These are phyloP conservation scores for Bucorvus abyssinicus DNA, from an alignment of 2,797 vertebrate genomes.

Conservation along the genomic window DNA sequence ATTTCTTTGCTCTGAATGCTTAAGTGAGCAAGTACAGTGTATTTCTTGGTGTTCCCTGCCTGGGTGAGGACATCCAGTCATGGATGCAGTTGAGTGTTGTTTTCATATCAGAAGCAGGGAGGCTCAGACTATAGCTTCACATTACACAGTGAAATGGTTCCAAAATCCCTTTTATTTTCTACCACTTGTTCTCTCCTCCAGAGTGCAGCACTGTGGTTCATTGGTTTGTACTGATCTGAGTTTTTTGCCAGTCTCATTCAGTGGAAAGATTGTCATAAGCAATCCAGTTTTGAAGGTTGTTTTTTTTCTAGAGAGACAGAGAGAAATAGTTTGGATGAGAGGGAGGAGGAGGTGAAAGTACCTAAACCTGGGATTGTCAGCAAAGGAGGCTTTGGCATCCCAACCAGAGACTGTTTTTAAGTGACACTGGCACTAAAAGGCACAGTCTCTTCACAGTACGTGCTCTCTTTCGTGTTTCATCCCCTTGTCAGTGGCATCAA, in stretches of 20 bases:
- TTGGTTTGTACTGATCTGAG: neutral
- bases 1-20: neutral
- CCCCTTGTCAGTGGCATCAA: neutral
- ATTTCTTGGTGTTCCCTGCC: neutral
- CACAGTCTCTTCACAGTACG: neutral
- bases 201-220: neutral
- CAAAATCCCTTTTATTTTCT: neutral
- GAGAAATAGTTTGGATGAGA: neutral
- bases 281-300: neutral
- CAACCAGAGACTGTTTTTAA: neutral
- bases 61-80: neutral
- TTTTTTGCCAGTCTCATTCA: neutral
- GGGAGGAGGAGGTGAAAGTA: neutral
- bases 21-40: neutral
- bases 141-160: neutral
- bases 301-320: neutral
- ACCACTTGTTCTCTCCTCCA: neutral
- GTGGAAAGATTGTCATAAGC: neutral
- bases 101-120: accelerated
- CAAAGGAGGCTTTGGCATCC: neutral
- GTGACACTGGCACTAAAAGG: neutral
- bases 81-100: neutral
- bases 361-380: neutral
- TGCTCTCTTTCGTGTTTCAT: neutral
- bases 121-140: neutral